These are phyloP conservation scores for Dendronephthya gigantea DNA, from an alignment of 64 coral and sea anemone genomes.

Conservation along the genomic window DNA sequence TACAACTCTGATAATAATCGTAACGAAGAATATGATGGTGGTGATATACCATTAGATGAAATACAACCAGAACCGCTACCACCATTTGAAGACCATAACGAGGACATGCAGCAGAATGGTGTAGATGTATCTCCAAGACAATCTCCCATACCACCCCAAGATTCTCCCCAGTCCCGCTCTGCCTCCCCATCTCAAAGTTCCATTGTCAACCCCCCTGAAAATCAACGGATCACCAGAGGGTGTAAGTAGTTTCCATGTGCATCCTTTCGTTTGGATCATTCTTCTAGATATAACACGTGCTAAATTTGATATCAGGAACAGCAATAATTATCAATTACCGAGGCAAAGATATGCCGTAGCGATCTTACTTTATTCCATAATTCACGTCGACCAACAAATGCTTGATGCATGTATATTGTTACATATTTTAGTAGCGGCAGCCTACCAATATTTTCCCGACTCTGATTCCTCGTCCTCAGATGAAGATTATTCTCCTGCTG, in stretches of 20 bases:
- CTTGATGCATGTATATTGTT: neutral
- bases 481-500: constrained; percentile 88
- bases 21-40: constrained; percentile 32
- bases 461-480: constrained; percentile 79
- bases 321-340: too few species aligned
- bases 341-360: neutral
- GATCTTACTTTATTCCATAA: neutral
- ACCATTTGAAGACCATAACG: constrained; percentile 50
- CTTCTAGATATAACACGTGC: too few species aligned
- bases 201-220: constrained; percentile 50
- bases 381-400: neutral
- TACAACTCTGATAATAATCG: constrained; percentile 40
- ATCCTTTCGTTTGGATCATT: too few species aligned
- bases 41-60: constrained; percentile 61
- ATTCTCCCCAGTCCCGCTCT: constrained; percentile 47
- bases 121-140: constrained; percentile 40
- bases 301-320: too few species aligned
- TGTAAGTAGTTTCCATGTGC: constrained; percentile 56
- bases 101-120: constrained; percentile 10
- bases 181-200: constrained; percentile 38
- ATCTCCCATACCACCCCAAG: constrained; percentile 25
- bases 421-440: constrained; percentile 61
- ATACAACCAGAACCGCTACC: constrained; percentile 80
- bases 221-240: constrained; percentile 97
- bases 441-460: constrained; percentile 84